Conservation (phyloP, 2,888 invertebrate species). For the Drosophila peninsularis region DNA sequence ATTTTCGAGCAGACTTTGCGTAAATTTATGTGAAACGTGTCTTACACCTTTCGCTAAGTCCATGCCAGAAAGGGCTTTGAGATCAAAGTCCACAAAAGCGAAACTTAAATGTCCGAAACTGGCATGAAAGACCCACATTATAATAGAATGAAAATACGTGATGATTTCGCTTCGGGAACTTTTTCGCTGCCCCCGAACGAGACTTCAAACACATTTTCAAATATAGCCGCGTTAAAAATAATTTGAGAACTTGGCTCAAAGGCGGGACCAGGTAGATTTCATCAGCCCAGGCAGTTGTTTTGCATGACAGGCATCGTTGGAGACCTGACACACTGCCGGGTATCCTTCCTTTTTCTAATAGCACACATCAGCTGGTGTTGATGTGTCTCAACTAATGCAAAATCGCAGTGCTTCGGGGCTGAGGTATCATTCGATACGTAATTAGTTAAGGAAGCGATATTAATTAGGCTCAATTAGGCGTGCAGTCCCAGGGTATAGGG, state of each 20-base stretch:
- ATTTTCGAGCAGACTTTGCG: conserved; percentile 2
- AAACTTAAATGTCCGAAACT: conserved; percentile 4
- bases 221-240: not conserved
- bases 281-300: not conserved
- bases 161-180: not conserved
- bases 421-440: too few relatives aligned
- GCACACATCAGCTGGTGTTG: too few relatives aligned
- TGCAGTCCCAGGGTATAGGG: not conserved
- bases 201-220: conserved; percentile 8
- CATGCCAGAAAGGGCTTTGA: not conserved
- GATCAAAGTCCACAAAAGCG: conserved; percentile 4
- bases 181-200: not conserved
- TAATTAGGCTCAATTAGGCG: not conserved
- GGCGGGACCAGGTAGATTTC: not conserved
- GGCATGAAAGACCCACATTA: not conserved
- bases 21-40: conserved; percentile 3
- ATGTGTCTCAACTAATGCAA: not conserved
- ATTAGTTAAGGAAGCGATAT: not conserved
- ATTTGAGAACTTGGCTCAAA: not conserved
- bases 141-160: conserved; percentile 4
- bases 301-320: not conserved
- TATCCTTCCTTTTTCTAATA: not conserved
- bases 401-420: not conserved
- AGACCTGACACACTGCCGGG: not conserved
- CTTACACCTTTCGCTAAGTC: not conserved